Evolutionary conservation across 2,113 vertebrate genomes (phyloP), one percentile per base, ranked within the genome.

Genomic region (Hymenochirus boettgeri): DNA sequence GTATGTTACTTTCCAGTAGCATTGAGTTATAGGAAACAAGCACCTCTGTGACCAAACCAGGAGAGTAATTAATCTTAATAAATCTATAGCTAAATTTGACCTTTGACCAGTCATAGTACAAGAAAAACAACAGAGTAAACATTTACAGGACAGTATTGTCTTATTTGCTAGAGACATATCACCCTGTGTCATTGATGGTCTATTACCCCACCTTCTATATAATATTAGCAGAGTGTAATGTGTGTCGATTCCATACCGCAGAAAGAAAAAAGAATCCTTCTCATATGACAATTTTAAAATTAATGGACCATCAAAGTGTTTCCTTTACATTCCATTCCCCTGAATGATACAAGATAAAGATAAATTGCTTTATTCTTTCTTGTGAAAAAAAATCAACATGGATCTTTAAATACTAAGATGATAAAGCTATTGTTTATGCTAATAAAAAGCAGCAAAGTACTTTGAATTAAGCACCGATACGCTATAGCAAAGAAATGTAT

Each of bases 301-400:
- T 57, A 58, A 66, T 66, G 63, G 55, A 58, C 29, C 63, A 58
- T 58, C 54, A 57, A 57, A 58, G 46, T 50, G 45, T 66, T 66
- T 58, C 64, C 50, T 59, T 54, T 65, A 65, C 35, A 57, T 65
- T 57, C 63, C 42, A 33, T 50, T 57, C 17, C 53, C 57, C 22
- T 19, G 17, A 46, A 67, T 59, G 46, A 59, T 58, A 67, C 64
- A 58, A 57, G 64, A 67, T 67, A 67, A 57, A 59, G 64, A 67
- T 51, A 67, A 67, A 67, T 67, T 42, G 50, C 55, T n/a, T 58
- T 22, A 52, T 39, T 58, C 27, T 31, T 50, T 67, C 64, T 39
- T 59, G 55, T 31, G 46, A 67, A 31, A 48, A 31, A 52, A 59
- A 67, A 58, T 58, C 27, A 59, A 58, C 31, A 51, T 26, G n/a